Evolutionary conservation across 2,113 vertebrate species (phyloP).

Genomic region (Carassius auratus): DNA sequence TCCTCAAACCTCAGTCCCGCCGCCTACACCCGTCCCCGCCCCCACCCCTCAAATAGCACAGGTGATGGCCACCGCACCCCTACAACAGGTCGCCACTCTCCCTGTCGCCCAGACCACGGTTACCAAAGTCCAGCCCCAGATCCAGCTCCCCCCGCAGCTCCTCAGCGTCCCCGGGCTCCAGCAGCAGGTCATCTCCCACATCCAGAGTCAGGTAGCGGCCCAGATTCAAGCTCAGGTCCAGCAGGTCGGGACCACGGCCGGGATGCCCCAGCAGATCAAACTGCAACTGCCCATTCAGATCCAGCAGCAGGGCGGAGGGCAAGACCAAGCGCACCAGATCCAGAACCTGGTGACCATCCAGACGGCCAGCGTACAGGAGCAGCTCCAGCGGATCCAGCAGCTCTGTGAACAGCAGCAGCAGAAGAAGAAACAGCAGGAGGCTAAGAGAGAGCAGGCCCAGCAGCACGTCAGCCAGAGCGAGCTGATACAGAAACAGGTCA

Average conservation of each 20-base stretch:
- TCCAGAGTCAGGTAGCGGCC: conserved; percentile 78
- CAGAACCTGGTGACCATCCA: conserved; percentile 94
- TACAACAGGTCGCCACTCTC: conserved; percentile 49
- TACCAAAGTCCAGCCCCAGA: conserved; percentile 68
- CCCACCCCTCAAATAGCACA: conserved; percentile 59
- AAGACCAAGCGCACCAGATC: conserved; percentile 85
- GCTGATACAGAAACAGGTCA: conserved; percentile 92
- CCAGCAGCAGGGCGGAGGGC: conserved; percentile 74
- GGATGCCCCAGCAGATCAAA: conserved; percentile 86
- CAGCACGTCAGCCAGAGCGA: conserved; percentile 86
- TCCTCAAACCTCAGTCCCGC: conserved; percentile 57
- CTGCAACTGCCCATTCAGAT: conserved; percentile 90
- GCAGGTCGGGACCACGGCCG: conserved; percentile 73
- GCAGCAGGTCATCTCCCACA: conserved; percentile 88
- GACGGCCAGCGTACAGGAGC: conserved; percentile 89
- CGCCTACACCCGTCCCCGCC: conserved; percentile 46
- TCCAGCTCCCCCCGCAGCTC: conserved; percentile 85
- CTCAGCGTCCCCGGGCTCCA: conserved; percentile 88
- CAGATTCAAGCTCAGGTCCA: conserved; percentile 80
- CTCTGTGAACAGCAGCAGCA: conserved; percentile 85
- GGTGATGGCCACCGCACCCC: conserved; percentile 37
- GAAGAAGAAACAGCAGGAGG: conserved; percentile 86
- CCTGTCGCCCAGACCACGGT: conserved; percentile 65
- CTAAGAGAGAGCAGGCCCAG: conserved; percentile 86
- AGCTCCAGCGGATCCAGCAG: conserved; percentile 91